These are phyloP conservation scores for Enhydra lutris DNA, from an alignment of 2,113 vertebrate species.

Conservation along the genomic window DNA sequence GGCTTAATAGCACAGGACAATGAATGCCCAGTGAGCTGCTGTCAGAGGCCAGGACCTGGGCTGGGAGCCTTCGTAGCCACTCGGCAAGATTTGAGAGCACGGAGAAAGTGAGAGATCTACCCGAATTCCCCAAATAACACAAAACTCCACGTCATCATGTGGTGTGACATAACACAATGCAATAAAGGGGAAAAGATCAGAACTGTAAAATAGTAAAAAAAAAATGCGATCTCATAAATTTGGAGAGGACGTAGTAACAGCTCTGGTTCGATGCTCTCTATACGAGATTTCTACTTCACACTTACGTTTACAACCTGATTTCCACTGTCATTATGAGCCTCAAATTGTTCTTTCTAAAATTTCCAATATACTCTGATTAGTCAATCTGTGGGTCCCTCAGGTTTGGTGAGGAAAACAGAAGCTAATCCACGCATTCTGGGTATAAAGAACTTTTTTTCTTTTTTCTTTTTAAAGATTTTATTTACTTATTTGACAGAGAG, in stretches of 20 bases:
- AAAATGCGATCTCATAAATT: neutral
- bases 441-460: neutral
- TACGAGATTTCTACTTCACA: neutral
- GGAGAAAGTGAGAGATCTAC: neutral
- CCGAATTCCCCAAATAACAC: neutral
- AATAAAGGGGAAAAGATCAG: neutral
- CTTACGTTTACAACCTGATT: neutral
- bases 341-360: neutral
- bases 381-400: neutral
- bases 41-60: rapidly evolving
- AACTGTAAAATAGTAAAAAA: neutral
- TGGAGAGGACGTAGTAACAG: neutral
- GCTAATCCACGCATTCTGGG: neutral
- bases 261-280: neutral
- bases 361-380: neutral
- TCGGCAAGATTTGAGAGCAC: neutral
- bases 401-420: neutral
- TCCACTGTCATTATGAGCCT: neutral
- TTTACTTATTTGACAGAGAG: no score
- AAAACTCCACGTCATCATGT: neutral
- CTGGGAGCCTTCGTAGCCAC: neutral
- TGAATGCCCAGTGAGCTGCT: neutral
- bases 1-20: neutral
- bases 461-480: no score
- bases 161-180: neutral